phyloP scores from a whole-genome alignment of 1,140 invertebrate genomes.

The Drosophila oshimai region DNA sequence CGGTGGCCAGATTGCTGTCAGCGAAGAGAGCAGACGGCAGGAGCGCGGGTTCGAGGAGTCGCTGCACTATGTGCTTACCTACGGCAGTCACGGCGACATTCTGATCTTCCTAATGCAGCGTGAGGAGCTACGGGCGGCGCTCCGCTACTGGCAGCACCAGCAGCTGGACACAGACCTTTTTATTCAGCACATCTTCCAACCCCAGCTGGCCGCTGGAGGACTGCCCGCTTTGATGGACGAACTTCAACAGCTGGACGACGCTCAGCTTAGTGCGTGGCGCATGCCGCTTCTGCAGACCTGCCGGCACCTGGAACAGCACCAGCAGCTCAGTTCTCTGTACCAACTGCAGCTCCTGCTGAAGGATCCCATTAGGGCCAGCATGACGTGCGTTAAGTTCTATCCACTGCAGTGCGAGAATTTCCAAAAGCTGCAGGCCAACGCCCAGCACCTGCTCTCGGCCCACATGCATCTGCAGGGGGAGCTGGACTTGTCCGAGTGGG shows the following conservation, averaged over 20 bases:
- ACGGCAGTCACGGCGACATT: slow-evolving; percentile 87
- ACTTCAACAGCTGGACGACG: slow-evolving; percentile 85
- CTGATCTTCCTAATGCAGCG: slow-evolving; percentile 88
- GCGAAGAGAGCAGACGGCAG: slow-evolving; percentile 81
- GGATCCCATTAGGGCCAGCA: slow-evolving; percentile 88
- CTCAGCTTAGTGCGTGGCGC: slow-evolving; percentile 86
- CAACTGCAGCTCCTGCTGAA: slow-evolving; percentile 87
- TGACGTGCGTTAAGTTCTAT: slow-evolving; percentile 89
- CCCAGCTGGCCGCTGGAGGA: slow-evolving; percentile 86
- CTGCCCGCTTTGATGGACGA: slow-evolving; percentile 85
- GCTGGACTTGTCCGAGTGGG: slow-evolving; percentile 73
- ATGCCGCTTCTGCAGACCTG: slow-evolving; percentile 87
- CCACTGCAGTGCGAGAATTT: slow-evolving; percentile 84
- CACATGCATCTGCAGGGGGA: slow-evolving; percentile 85
- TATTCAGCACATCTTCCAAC: slow-evolving; percentile 87
- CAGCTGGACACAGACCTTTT: slow-evolving; percentile 87
- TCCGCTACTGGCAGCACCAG: slow-evolving; percentile 87
- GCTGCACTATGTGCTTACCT: slow-evolving; percentile 88
- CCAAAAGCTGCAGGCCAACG: slow-evolving; percentile 84
- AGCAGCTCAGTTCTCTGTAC: slow-evolving; percentile 87
- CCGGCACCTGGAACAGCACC: slow-evolving; percentile 86
- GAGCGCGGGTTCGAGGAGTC: slow-evolving; percentile 88
- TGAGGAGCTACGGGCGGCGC: slow-evolving; percentile 85
- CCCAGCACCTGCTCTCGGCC: slow-evolving; percentile 85
- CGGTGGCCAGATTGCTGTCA: slow-evolving; percentile 64